phyloP scores from a whole-genome alignment of 2,888 invertebrate species.

The Aleiodes leptofemur region DNA sequence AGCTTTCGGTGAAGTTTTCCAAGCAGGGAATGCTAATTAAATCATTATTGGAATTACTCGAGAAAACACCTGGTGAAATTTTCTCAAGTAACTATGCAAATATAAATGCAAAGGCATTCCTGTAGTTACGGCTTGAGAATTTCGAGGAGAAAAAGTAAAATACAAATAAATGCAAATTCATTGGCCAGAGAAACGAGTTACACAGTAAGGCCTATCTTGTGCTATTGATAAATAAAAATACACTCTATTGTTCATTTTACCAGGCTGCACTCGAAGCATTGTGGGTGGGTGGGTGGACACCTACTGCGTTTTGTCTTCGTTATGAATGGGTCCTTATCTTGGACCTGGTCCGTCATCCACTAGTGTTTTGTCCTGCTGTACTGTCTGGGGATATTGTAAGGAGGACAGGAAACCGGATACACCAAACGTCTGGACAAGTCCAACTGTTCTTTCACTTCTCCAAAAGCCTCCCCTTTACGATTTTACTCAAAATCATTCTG shows the following conservation, averaged over 20 bases:
- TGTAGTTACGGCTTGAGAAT: neutral
- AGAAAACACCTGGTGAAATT: slow-evolving; percentile 61
- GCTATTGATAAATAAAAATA: slow-evolving; percentile 23
- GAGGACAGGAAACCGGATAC: slow-evolving; percentile 72
- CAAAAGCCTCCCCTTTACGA: neutral
- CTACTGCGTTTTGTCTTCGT: slow-evolving; percentile 69
- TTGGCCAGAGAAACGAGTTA: no score
- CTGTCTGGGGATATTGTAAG: slow-evolving; percentile 70
- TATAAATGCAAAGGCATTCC: slow-evolving; percentile 50
- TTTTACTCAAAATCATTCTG: slow-evolving; percentile 25
- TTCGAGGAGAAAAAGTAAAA: neutral
- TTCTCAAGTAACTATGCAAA: slow-evolving; percentile 57
- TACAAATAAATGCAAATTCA: neutral
- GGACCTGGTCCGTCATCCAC: slow-evolving; percentile 65
- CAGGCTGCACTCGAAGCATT: slow-evolving; percentile 9
- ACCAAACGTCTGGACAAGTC: slow-evolving; percentile 68
- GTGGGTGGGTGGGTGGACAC: slow-evolving; percentile 33
- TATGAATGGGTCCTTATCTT: slow-evolving; percentile 69
- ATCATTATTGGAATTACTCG: slow-evolving; percentile 73
- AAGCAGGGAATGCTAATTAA: slow-evolving; percentile 73
- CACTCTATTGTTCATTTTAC: neutral
- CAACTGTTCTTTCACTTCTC: slow-evolving; percentile 33
- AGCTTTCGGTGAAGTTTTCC: slow-evolving; percentile 39
- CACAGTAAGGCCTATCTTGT: no score
- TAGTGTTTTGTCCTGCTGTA: slow-evolving; percentile 42